Evolutionary conservation across 2,888 invertebrate species (phyloP), one percentile per base, ranked within the genome.

Genomic region (Nemapogon koenigi): DNA sequence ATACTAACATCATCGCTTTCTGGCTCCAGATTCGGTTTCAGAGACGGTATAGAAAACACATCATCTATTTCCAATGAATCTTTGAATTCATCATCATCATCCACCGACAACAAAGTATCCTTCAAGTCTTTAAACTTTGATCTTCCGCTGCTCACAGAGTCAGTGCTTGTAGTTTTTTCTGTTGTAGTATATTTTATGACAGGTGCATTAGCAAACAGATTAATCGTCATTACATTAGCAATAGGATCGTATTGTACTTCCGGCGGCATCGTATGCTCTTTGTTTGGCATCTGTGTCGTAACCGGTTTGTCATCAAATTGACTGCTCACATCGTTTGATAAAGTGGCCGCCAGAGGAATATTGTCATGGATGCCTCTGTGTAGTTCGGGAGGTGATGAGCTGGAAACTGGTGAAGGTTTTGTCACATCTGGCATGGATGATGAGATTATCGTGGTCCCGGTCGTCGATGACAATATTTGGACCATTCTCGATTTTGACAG

Each of bases 41-140:
- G 48, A 10, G 78, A 69, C 27, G 76, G 73, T 39, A 76, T 50
- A 2, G 75, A 70, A 42, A 76, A 76, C 40, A 76, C 76, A 48
- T 79, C 76, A 38, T 78, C 75, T 4, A 71, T 73, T 49, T 73
- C 71, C 41, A 78, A 45, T 7, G 73, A 67, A 38, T 78, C 73
- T 43, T 78, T 79, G 38, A 72, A 70, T 18, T 78, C 76, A 1
- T 78, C 78, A 26, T 76, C 79, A 35, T 78, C 75, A 38, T 78
- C 79, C 8, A 65, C 64, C 1, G 73, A 71, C n/a, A 80, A 46
- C 39, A 78, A 46, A 6, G 69, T 58, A 32, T 76, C 79, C 47
- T 76, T 78, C 43, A 76, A 63, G 47, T 75, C 71, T 43, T 57
- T 62, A 40, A 78, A 49, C 42, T 62, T 66, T 1, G 63, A 57